Conservation (phyloP, 1,140 invertebrate genomes). For the Megathymus violae region DNA sequence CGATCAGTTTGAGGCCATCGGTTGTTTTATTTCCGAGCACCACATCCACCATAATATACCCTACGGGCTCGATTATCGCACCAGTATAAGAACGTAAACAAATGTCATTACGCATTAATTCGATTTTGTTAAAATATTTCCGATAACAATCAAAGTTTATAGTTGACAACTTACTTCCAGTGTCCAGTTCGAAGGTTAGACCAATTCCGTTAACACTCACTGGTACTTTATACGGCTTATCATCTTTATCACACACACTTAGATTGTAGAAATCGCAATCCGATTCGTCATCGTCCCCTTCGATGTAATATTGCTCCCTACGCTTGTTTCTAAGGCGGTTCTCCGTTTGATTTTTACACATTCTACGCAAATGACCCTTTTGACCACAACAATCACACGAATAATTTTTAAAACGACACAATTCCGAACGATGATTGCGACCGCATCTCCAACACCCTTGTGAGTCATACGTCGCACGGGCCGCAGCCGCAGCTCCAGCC, state of each 20-base stretch:
- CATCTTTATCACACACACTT: conserved; percentile 9
- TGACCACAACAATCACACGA: conserved; percentile 36
- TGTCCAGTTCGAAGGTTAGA: conserved; percentile 31
- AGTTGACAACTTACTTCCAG: conserved; percentile 37
- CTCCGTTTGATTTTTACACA: not conserved
- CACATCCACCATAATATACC: no score
- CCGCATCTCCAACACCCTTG: conserved; percentile 30
- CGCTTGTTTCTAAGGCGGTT: not conserved
- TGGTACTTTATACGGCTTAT: conserved; percentile 2
- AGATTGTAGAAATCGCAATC: conserved; percentile 8
- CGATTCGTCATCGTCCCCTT: not conserved
- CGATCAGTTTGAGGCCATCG: conserved; percentile 23
- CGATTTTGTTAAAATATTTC: conserved; percentile 26
- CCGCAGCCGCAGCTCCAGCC: conserved; percentile 7
- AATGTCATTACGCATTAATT: conserved; percentile 12
- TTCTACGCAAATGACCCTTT: conserved; percentile 24
- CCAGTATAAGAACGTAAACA: conserved; percentile 32
- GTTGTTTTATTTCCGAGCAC: no score
- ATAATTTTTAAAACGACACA: conserved; percentile 37
- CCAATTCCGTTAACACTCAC: not conserved
- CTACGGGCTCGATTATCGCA: conserved; percentile 25
- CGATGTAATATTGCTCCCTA: conserved; percentile 6
- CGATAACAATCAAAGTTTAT: no score
- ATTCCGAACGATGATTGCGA: conserved; percentile 14
- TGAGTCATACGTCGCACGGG: conserved; percentile 1